Percentiles rank a stretch among this genome's conserved stretches.
These are phyloP conservation scores for Spisula solida DNA, from an alignment of 2,888 invertebrate genomes.

Conservation along the genomic window DNA sequence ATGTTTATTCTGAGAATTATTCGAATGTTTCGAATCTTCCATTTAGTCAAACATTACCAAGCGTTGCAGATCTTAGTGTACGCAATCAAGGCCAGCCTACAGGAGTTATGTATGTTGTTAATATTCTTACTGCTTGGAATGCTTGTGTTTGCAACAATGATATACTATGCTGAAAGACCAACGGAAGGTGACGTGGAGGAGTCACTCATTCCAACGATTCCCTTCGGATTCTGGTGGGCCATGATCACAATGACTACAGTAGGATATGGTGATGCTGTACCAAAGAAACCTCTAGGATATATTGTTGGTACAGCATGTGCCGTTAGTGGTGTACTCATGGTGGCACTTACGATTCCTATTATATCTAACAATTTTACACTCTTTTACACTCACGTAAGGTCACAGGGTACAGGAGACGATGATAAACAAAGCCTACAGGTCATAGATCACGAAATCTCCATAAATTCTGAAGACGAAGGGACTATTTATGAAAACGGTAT, in stretches of 20 bases:
- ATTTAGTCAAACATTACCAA: conserved; percentile 88
- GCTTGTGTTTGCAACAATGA: conserved; percentile 87
- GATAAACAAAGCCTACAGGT: conserved; percentile 22
- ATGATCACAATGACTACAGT: conserved; percentile 87
- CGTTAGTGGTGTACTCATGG: conserved; percentile 85
- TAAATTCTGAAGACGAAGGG: conserved; percentile 33
- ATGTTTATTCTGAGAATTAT: conserved; percentile 88
- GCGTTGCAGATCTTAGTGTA: conserved; percentile 88
- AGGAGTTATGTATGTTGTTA: conserved; percentile 86
- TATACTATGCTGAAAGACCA: conserved; percentile 86
- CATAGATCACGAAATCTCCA: conserved; percentile 12
- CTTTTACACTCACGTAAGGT: conserved; percentile 86
- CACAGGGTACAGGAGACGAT: conserved; percentile 72
- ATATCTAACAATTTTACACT: conserved; percentile 87
- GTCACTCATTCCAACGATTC: conserved; percentile 86
- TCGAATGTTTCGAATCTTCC: conserved; percentile 88
- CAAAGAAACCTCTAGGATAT: conserved; percentile 83
- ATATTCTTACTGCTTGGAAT: conserved; percentile 87
- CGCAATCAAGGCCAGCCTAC: conserved; percentile 87
- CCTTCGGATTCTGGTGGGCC: conserved; percentile 88
- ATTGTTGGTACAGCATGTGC: conserved; percentile 85
- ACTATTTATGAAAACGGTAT: conserved; percentile 64
- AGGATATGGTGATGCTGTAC: conserved; percentile 86
- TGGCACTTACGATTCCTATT: conserved; percentile 86
- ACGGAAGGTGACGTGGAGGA: conserved; percentile 78